Evolutionary conservation across 2,113 vertebrate species (phyloP).

Genomic region (Edolisoma coerulescens): DNA sequence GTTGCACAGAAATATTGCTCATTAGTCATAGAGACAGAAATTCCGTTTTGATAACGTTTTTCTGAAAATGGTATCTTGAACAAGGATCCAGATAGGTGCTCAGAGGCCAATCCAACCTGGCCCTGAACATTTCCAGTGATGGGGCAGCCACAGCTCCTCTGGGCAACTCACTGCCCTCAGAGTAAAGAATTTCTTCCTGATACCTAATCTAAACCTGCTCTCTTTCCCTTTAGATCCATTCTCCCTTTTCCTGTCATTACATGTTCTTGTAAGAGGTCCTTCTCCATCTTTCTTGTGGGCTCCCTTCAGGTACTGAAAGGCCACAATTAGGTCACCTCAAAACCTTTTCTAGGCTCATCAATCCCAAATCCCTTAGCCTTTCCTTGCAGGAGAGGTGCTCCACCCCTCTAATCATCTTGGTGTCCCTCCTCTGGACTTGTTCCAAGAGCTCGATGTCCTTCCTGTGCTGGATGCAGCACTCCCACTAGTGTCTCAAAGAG

Average conservation of each 20-base stretch:
- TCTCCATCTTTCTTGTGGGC: neutral
- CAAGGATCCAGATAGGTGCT: neutral
- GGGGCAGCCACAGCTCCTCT: neutral
- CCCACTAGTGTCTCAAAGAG: neutral
- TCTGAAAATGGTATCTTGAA: neutral
- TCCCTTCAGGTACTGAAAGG: neutral
- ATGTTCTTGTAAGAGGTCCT: neutral
- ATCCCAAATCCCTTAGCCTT: neutral
- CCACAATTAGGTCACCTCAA: neutral
- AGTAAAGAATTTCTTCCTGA: neutral
- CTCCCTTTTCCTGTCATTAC: neutral
- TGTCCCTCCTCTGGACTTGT: neutral
- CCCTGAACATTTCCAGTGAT: neutral
- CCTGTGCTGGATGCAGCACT: neutral
- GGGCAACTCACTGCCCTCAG: neutral
- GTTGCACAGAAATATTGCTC: neutral
- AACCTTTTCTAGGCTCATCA: neutral
- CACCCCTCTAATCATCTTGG: neutral
- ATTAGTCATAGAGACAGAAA: neutral
- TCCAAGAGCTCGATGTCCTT: neutral
- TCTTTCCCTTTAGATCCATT: neutral
- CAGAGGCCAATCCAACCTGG: neutral
- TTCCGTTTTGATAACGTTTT: neutral
- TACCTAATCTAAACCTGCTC: neutral
- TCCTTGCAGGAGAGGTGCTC: neutral